Evolutionary conservation across 2,888 invertebrate genomes (phyloP).

Genomic region (Drosophila prolongata): DNA sequence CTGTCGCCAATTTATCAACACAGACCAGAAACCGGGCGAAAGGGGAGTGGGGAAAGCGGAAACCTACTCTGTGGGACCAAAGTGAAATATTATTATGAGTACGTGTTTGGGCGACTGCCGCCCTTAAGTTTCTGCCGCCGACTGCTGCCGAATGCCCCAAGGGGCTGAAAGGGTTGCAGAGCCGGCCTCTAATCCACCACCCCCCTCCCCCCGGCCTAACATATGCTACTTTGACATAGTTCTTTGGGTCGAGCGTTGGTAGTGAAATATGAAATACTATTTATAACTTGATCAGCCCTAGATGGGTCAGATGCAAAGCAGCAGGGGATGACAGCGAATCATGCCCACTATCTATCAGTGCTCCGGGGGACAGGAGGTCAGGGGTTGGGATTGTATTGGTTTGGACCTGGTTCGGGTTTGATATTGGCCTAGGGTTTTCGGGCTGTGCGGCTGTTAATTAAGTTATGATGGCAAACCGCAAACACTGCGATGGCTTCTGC

Average conservation of each 20-base stretch:
- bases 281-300: conserved; percentile 66
- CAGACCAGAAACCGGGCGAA: conserved; percentile 19
- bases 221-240: conserved; percentile 70
- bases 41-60: conserved; percentile 16
- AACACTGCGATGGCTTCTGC: conserved; percentile 58
- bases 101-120: conserved; percentile 52
- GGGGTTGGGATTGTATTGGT: conserved; percentile 9
- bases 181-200: conserved; percentile 25
- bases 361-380: conserved; percentile 10
- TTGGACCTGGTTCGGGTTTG: not conserved
- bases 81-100: conserved; percentile 76
- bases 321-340: conserved; percentile 34
- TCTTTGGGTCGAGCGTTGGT: conserved; percentile 43
- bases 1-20: conserved; percentile 82
- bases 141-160: conserved; percentile 18
- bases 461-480: conserved; percentile 76
- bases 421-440: conserved; percentile 38
- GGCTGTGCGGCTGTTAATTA: conserved; percentile 72
- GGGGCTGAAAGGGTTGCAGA: conserved; percentile 57
- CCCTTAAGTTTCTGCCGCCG: conserved; percentile 41
- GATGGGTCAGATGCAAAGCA: conserved; percentile 42
- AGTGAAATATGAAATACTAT: conserved; percentile 68
- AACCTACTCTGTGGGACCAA: conserved; percentile 38
- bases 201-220: conserved; percentile 46
- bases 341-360: conserved; percentile 30